Conservation (phyloP, 2,113 vertebrate species). For the Platysteira castanea region DNA sequence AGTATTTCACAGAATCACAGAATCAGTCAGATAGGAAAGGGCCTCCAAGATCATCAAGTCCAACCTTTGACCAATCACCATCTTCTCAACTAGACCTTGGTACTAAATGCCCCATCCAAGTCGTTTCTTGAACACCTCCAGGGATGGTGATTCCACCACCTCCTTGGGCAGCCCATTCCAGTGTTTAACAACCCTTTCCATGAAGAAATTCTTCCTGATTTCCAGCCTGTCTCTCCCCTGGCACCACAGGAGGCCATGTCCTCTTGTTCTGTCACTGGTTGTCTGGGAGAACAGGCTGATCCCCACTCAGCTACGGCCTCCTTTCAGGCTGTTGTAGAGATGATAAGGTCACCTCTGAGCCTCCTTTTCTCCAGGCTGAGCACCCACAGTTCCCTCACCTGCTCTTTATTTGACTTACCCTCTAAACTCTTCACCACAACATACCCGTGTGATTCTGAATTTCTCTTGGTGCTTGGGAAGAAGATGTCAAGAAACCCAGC, state of each 20-base stretch:
- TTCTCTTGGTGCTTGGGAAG: background rate
- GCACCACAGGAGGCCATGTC: background rate
- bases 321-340: background rate
- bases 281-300: background rate
- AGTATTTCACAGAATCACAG: background rate
- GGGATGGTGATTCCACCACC: background rate
- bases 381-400: background rate
- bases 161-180: background rate
- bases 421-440: background rate
- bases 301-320: background rate
- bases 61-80: background rate
- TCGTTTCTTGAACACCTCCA: background rate
- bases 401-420: background rate
- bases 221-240: background rate
- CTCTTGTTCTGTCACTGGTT: background rate
- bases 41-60: rapidly evolving
- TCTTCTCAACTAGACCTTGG: background rate
- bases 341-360: too few species aligned
- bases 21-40: background rate
- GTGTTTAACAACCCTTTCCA: background rate
- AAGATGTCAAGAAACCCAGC: background rate
- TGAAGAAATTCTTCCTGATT: background rate
- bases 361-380: background rate
- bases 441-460: rapidly evolving
- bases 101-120: background rate